Evolutionary conservation across 2,888 invertebrate genomes (phyloP), one percentile per base, ranked within the genome.

Genomic region (Merodon equestris): DNA sequence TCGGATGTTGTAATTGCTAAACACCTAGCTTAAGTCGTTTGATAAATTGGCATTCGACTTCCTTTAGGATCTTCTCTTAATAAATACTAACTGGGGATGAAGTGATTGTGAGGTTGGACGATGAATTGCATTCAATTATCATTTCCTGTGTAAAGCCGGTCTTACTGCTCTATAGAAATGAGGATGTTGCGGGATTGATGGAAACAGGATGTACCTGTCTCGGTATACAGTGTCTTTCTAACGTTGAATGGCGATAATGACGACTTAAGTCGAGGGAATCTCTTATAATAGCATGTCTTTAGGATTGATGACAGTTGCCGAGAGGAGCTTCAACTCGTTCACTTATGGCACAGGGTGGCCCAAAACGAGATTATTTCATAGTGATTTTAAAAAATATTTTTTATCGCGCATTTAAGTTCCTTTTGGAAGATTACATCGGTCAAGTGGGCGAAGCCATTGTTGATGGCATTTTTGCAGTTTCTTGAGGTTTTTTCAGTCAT

Each of bases 121-220:
- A 71, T 72, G 50, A 45, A 66, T 66, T 61, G 60, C 72, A 64
- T 67, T 76, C 66, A 72, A 77, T 77, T 77, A 72, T 61, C 61
- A 51, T 61, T 77, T 77, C 76, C 76, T 72, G 76, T 77, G 58
- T 34, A 42, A 73, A 60, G 19, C 54, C 48, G 54, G 48, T 48
- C 36, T 36, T 2, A 3, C n/a, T 34, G 36, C 19, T 10, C 1
- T 13, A 3, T 17, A 19, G 15, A 10, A 47, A 10, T 36, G 10
- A 14, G 34, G 34, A 18, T 48, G n/a, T 5, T 9, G 1, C 4
- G 19, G 18, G 57, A 64, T 60, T 60, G 58, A 76, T 71, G 64
- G 18, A 56, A 76, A 61, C 76, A 66, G 71, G 71, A 76, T 76
- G 60, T 53, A n/a, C 44, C 14, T 38, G 12, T 27, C n/a, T n/a